Base-by-base conservation (phyloP, 2,797 vertebrate genomes). In the Gila robusta region DNA sequence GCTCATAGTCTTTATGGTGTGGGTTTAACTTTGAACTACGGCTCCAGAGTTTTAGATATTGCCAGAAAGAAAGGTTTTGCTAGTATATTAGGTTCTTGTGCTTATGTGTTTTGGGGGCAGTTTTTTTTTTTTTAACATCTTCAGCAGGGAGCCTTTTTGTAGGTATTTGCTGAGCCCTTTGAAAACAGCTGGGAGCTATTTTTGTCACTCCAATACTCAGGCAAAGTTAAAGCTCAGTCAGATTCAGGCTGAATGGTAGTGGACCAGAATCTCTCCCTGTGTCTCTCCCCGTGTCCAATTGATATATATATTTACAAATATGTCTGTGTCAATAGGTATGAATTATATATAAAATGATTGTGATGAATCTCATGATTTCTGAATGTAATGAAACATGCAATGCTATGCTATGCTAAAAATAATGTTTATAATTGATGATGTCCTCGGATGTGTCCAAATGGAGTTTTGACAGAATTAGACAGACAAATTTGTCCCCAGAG, bases 171-270 rank as follows among this genome's bases (percentile, higher is more conserved):
- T 81, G 64, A 54, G 47, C 83, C 76, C 80, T 79, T 72, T 41
- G 69, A 91, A 67, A 89, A 84, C 92, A 92, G 91, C 92, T 91
- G 91, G 81, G 1, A 84, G 79, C 77, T 84, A 82, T 89, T 92
- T 93, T 86, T 91, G 86, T 92, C 87, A 89, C 89, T 89, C 73
- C 84, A 52, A 84, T 44, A 79, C 62, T 78, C 66, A 78, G 41
- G 78, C 66, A 83, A 28, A 74, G 21, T 80, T 49, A 17, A 73
- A 86, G 41, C 41, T 39, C 23, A 26, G 59, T 76, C 62, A 67
- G 10, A 84, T 49, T 67, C 16, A 41, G 59, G 21, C 11, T 67
- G 21, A 77, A 78, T 39, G 23, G 73, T 71, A 28, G 35, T 56
- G 32, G 64, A 54, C 56, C n/a, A 44, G 35, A 82, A 47, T 84